A percentile compares a stretch with the other conserved stretches of the same genome.
These are phyloP conservation scores for Cotesia chilonis DNA, from an alignment of 1,140 invertebrate species.

Conservation along the genomic window DNA sequence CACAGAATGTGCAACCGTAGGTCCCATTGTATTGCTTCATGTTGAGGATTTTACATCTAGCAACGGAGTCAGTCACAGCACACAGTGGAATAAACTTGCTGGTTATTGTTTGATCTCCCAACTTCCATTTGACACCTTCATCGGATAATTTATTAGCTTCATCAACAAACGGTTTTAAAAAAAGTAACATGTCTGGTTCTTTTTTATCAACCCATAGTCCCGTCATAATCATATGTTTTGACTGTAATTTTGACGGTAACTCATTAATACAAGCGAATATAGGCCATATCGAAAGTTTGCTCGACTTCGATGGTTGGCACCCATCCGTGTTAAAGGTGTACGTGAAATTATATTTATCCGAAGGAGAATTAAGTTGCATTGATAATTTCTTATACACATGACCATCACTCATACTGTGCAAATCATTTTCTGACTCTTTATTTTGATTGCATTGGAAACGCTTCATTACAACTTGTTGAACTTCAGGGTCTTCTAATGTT, in stretches of 20 bases:
- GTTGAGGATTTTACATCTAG: constrained; percentile 19
- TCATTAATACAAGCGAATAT: no score
- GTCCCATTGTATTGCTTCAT: not conserved
- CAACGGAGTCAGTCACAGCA: constrained; percentile 37
- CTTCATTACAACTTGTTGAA: not conserved
- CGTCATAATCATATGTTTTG: constrained; percentile 36
- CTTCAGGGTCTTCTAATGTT: not conserved
- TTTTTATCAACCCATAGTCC: constrained; percentile 35
- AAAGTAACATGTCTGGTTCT: constrained; percentile 39
- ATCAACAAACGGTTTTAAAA: constrained; percentile 34
- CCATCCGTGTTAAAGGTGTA: constrained; percentile 40
- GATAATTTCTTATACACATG: constrained; percentile 24
- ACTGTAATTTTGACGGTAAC: no score
- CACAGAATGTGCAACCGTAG: constrained; percentile 26
- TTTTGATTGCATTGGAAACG: not conserved
- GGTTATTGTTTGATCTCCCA: constrained; percentile 20
- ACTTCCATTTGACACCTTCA: constrained; percentile 37
- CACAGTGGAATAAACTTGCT: constrained; percentile 35
- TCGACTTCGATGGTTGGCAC: constrained; percentile 33
- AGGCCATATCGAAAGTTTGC: no score
- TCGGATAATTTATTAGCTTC: constrained; percentile 33
- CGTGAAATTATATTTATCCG: constrained; percentile 25
- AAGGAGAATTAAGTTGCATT: not conserved
- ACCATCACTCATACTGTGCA: constrained; percentile 31
- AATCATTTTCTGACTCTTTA: constrained; percentile 5